A percentile compares a stretch with the other conserved stretches of the same genome.
These are phyloP conservation scores for Helleia helle DNA, from an alignment of 2,888 invertebrate genomes.

Conservation along the genomic window DNA sequence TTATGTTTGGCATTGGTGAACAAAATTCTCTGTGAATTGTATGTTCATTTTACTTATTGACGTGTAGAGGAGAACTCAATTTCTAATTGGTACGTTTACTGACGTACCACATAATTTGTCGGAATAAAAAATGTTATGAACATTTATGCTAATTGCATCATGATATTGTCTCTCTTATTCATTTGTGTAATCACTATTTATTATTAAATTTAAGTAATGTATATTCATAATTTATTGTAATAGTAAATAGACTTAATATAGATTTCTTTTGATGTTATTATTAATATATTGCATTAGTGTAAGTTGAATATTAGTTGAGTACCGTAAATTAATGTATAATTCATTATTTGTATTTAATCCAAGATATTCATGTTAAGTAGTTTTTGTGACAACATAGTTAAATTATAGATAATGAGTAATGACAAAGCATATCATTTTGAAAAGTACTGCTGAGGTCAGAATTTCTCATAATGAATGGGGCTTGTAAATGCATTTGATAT, in stretches of 20 bases:
- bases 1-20: conserved; percentile 23
- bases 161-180: conserved; percentile 69
- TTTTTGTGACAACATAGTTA: conserved; percentile 44
- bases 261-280: conserved; percentile 68
- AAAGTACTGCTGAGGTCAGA: conserved; percentile 39
- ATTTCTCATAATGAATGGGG: conserved; percentile 42
- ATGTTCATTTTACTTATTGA: conserved; percentile 14
- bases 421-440: conserved; percentile 57
- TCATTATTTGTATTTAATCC: conserved; percentile 53
- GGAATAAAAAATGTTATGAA: conserved; percentile 8
- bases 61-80: conserved; percentile 17
- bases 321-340: conserved; percentile 42
- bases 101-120: conserved; percentile 7
- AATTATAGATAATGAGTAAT: conserved; percentile 48
- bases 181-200: conserved; percentile 70
- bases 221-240: conserved; percentile 69
- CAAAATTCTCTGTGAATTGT: conserved; percentile 24
- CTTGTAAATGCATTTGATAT: conserved; percentile 61
- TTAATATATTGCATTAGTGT: conserved; percentile 65
- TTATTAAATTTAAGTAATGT: conserved; percentile 70
- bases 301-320: conserved; percentile 64
- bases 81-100: conserved; percentile 4
- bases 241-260: conserved; percentile 61
- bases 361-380: conserved; percentile 48
- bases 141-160: conserved; percentile 43